Percentiles rank a stretch among this genome's conserved stretches.
Evolutionary conservation across 2,797 vertebrate species (phyloP).

Genomic region (Enteromius afrohamiltoni): DNA sequence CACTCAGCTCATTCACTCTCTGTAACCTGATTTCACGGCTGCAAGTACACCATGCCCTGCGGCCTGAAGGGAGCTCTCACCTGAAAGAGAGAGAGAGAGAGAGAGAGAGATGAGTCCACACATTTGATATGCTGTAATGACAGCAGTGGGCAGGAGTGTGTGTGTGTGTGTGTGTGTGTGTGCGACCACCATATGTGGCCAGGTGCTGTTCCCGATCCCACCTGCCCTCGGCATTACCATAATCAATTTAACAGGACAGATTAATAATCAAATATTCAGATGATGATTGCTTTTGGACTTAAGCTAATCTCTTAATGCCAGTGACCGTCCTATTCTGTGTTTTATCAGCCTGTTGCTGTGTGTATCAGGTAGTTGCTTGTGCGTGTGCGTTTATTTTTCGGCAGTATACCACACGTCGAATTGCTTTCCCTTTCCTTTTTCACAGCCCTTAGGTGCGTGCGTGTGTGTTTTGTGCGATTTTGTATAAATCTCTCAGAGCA

Average conservation of each 20-base stretch:
- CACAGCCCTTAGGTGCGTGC: constrained; percentile 25
- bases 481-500: constrained; percentile 85
- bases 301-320: constrained; percentile 80
- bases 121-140: constrained; percentile 55
- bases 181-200: constrained; percentile 67
- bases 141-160: constrained; percentile 22
- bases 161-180: constrained; percentile 16
- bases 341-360: constrained; percentile 44
- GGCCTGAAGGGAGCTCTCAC: constrained; percentile 46
- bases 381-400: constrained; percentile 7
- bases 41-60: constrained; percentile 47
- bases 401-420: constrained; percentile 2
- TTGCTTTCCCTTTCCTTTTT: constrained; percentile 25
- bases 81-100: constrained; percentile 51
- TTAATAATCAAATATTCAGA: constrained; percentile 84
- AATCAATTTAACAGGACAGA: constrained; percentile 83
- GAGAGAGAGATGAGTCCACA: constrained; percentile 25
- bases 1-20: constrained; percentile 49
- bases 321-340: constrained; percentile 73
- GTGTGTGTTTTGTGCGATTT: constrained; percentile 66
- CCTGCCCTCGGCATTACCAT: constrained; percentile 71
- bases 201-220: constrained; percentile 73
- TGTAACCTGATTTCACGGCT: constrained; percentile 57
- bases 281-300: constrained; percentile 80
- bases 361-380: constrained; percentile 16